phyloP scores from a whole-genome alignment of 2,888 invertebrate genomes.

The Gandaritis pyraliata region DNA sequence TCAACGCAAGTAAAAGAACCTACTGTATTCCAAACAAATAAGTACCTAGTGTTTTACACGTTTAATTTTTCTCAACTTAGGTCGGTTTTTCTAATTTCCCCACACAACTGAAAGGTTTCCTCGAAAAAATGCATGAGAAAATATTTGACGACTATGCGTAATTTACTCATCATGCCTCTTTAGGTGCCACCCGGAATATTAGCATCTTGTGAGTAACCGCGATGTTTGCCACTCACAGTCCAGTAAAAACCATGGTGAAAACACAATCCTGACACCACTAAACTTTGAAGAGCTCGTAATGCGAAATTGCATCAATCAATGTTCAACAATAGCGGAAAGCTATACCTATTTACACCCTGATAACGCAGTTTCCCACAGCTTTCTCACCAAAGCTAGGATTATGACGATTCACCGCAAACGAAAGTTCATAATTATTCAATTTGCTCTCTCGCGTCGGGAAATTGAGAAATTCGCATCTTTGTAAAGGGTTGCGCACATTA shows the following conservation, averaged over 20 bases:
- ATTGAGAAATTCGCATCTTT: slow-evolving; percentile 58
- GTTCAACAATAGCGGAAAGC: slow-evolving; percentile 25
- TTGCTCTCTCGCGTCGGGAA: slow-evolving; percentile 57
- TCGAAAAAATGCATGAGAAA: no score
- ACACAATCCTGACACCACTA: background rate
- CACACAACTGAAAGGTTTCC: no score
- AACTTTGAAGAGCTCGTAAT: slow-evolving; percentile 17
- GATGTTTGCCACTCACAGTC: no score
- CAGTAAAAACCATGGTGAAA: background rate
- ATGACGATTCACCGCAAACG: slow-evolving; percentile 60
- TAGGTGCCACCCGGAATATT: no score
- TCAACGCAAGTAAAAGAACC: background rate
- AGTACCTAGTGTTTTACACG: no score
- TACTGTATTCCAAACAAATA: no score
- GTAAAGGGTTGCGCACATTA: slow-evolving; percentile 35
- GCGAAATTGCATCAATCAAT: slow-evolving; percentile 14
- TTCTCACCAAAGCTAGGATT: slow-evolving; percentile 52
- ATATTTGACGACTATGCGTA: no score
- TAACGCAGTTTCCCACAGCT: slow-evolving; percentile 50
- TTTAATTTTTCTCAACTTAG: no score
- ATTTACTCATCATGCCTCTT: no score
- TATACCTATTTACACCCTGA: slow-evolving; percentile 33
- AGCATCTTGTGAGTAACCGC: no score
- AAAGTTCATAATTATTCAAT: slow-evolving; percentile 73
- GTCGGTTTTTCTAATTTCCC: no score